A percentile compares a stretch with the other conserved stretches of the same genome.
Conservation (phyloP, 2,888 invertebrate species). For the Stegana nigrithorax region DNA sequence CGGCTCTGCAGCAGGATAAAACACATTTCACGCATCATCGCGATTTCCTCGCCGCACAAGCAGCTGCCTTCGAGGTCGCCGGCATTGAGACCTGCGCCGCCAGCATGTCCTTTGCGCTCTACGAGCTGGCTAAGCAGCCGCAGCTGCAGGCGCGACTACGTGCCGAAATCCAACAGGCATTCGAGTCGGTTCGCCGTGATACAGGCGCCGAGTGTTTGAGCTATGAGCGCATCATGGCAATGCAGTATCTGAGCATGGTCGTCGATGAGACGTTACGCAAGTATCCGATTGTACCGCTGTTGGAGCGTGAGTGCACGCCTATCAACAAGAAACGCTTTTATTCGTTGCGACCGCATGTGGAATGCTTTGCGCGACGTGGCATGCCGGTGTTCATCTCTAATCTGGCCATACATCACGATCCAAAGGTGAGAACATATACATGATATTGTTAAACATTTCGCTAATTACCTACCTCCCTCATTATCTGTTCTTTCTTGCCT, state of each 20-base stretch:
- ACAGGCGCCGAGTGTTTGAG: slow-evolving; percentile 49
- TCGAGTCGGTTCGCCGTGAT: slow-evolving; percentile 34
- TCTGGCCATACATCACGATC: slow-evolving; percentile 65
- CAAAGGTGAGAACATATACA: slow-evolving; percentile 48
- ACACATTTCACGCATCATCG: slow-evolving; percentile 57
- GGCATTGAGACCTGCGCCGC: slow-evolving; percentile 67
- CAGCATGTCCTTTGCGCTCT: slow-evolving; percentile 68
- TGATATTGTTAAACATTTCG: not conserved
- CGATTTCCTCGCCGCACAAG: slow-evolving; percentile 66
- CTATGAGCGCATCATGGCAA: slow-evolving; percentile 66
- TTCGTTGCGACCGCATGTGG: slow-evolving; percentile 61
- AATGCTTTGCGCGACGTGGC: slow-evolving; percentile 60
- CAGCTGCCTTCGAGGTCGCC: slow-evolving; percentile 65
- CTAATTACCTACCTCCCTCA: no score
- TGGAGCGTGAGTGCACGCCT: slow-evolving; percentile 65
- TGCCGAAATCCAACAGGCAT: slow-evolving; percentile 66
- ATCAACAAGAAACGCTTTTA: slow-evolving; percentile 58
- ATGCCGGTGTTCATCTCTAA: slow-evolving; percentile 67
- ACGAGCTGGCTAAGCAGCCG: slow-evolving; percentile 67
- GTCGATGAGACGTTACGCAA: slow-evolving; percentile 64
- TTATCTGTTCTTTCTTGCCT: not conserved
- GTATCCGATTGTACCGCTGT: slow-evolving; percentile 66
- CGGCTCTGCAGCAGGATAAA: slow-evolving; percentile 53
- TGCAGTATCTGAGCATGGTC: slow-evolving; percentile 69
- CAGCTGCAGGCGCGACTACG: slow-evolving; percentile 67